A percentile compares a stretch with the other conserved stretches of the same genome.
phyloP scores from a whole-genome alignment of 2,113 vertebrate genomes.

The Zingel zingel region DNA sequence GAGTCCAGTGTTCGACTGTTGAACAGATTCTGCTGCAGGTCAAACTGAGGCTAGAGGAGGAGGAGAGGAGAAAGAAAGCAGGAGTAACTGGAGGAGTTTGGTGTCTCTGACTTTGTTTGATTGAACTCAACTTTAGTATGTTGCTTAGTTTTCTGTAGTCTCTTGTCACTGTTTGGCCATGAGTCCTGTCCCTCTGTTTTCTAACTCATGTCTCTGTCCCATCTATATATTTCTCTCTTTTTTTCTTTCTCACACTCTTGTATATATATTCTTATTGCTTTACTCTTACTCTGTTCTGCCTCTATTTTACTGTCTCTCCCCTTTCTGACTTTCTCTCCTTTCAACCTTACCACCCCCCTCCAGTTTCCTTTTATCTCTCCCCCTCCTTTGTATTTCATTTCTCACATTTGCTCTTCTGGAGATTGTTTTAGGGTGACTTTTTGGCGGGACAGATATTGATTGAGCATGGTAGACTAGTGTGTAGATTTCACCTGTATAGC shows the following conservation, averaged over 20 bases:
- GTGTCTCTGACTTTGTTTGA: slow-evolving; percentile 30
- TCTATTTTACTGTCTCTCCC: background rate
- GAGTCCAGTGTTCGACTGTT: slow-evolving; percentile 80
- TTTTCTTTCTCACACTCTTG: background rate
- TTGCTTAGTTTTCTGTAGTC: slow-evolving; percentile 30
- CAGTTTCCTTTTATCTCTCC: background rate
- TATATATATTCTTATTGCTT: background rate
- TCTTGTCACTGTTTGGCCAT: slow-evolving; percentile 8
- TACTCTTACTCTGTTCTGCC: too few relatives aligned
- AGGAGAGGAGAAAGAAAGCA: background rate
- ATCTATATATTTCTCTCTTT: background rate
- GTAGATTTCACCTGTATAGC: slow-evolving; percentile 72
- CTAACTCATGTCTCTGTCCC: background rate
- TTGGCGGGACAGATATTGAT: slow-evolving; percentile 64
- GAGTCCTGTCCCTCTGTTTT: slow-evolving; percentile 7
- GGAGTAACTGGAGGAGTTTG: background rate
- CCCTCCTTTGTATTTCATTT: background rate
- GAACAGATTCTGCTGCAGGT: slow-evolving; percentile 48
- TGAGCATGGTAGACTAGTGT: slow-evolving; percentile 49
- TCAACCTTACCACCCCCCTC: background rate
- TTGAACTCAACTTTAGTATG: slow-evolving; percentile 33
- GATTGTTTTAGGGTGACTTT: slow-evolving; percentile 48
- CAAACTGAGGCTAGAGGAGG: slow-evolving; percentile 50
- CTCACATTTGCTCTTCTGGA: slow-evolving; percentile 41
- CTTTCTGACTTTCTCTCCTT: background rate